Percentiles rank a stretch among this genome's conserved stretches.
phyloP scores from a whole-genome alignment of 2,113 vertebrate genomes.

The Clinocottus analis region DNA sequence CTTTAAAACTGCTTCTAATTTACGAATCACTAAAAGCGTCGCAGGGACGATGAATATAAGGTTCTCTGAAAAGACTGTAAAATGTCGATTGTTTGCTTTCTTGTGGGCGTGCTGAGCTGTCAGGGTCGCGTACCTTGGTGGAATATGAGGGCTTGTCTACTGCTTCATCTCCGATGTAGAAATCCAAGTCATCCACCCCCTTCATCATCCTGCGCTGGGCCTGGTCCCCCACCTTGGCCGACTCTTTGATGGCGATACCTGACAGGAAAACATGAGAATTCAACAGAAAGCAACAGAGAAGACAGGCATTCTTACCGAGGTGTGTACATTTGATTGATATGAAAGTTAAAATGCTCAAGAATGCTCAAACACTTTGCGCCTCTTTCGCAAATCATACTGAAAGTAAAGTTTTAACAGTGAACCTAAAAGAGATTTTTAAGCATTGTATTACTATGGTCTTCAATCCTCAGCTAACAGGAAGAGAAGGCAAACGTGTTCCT shows the following conservation, averaged over 20 bases:
- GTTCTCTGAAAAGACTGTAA: background rate
- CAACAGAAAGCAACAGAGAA: background rate
- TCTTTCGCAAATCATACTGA: background rate
- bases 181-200: slow-evolving; percentile 98
- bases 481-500: background rate
- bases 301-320: background rate
- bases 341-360: background rate
- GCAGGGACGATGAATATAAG: background rate
- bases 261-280: slow-evolving; percentile 30
- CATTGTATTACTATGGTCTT: no score
- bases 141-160: slow-evolving; percentile 97
- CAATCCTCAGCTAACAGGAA: background rate
- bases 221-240: slow-evolving; percentile 97
- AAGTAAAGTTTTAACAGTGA: background rate
- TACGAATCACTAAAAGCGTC: background rate
- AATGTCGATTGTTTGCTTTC: background rate
- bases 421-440: background rate
- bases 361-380: background rate
- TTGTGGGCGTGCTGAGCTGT: background rate
- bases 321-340: background rate
- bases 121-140: slow-evolving; percentile 87
- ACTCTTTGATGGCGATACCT: slow-evolving; percentile 99
- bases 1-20: background rate
- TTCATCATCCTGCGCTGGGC: slow-evolving; percentile 98
- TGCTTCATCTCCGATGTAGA: slow-evolving; percentile 98